Base-by-base conservation (phyloP, 2,888 invertebrate genomes). In the Heliothis peltigera region DNA sequence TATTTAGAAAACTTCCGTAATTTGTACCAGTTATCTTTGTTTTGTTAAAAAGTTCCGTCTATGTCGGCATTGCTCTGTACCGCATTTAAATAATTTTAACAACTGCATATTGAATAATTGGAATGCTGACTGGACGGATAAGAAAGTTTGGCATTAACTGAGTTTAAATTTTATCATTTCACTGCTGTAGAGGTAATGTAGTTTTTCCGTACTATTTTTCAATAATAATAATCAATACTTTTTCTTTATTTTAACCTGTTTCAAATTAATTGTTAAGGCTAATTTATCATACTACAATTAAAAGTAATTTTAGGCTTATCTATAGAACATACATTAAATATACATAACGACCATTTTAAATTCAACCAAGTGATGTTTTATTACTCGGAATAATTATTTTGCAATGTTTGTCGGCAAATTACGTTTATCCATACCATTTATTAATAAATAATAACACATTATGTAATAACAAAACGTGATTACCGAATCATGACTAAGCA, bases 341-440 rank as follows among this genome's bases (percentile, higher is more conserved):
- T 58, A 62, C 68, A 56, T 64, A 71, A 75, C 62, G 51, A 67
- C 49, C 49, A 64, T 61, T 75, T 69, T 60, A 69, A 62, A 69
- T 66, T 62, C 69, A 53, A 53, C 8, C 59, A 53, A 63, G 69
- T 64, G 64, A 68, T 64, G 46, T 79, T 69, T 71, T 79, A 70
- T 74, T 63, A 64, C 72, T 58, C 7, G 19, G 66, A 72, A 25
- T 69, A 69, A 79, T 75, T 62, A 68, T 51, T 59, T 58, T 12
- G 67, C 46, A 44, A 53, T 57, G 55, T 49, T 53, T 55, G 59
- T 51, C 49, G 43, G 63, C 28, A 60, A 49, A 60, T 68, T 42
- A 49, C 44, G 49, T 25, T 59, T 35, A 39, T 15, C 46, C 17
- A 51, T 58, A 64, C 59, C 46, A 21, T 52, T 54, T 43, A 68